Percentiles rank a stretch among this genome's conserved stretches.
Evolutionary conservation across 1,140 invertebrate genomes (phyloP).

Genomic region (Probaryconus sp.): DNA sequence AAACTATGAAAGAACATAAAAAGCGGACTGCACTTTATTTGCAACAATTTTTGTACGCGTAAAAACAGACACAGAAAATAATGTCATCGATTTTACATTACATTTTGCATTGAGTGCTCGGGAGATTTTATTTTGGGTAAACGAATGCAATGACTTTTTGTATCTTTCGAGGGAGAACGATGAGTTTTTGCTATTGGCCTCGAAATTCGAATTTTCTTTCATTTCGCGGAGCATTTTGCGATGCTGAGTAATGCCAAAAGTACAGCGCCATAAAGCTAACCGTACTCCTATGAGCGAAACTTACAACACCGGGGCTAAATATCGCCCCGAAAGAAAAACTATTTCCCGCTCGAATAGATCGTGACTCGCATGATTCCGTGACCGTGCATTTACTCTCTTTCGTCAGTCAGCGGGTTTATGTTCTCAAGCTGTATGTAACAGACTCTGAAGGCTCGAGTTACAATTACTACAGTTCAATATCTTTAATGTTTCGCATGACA

Average conservation of each 20-base stretch:
- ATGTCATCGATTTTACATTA: too few relatives aligned
- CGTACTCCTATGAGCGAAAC: too few relatives aligned
- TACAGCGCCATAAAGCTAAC: conserved; percentile 10
- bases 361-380: conserved; percentile 54
- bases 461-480: conserved; percentile 41
- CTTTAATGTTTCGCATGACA: conserved; percentile 32
- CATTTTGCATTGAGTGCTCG: too few relatives aligned
- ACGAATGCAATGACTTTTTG: too few relatives aligned
- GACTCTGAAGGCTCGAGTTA: conserved; percentile 22
- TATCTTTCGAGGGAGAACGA: too few relatives aligned
- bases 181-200: too few relatives aligned
- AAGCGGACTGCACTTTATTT: too few relatives aligned
- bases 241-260: conserved; percentile 41
- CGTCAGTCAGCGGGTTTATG: conserved; percentile 24
- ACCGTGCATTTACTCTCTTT: conserved; percentile 34
- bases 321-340: conserved; percentile 40
- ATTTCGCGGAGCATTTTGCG: conserved; percentile 15
- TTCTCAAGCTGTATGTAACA: conserved; percentile 21
- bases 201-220: conserved; percentile 21
- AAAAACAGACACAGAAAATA: too few relatives aligned
- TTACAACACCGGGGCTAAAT: conserved; percentile 26
- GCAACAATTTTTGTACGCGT: too few relatives aligned
- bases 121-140: too few relatives aligned
- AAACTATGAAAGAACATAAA: too few relatives aligned
- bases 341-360: conserved; percentile 48